Percentiles rank a stretch among this genome's conserved stretches.
Evolutionary conservation across 1,140 invertebrate species (phyloP).

Genomic region (Penaeus indicus): DNA sequence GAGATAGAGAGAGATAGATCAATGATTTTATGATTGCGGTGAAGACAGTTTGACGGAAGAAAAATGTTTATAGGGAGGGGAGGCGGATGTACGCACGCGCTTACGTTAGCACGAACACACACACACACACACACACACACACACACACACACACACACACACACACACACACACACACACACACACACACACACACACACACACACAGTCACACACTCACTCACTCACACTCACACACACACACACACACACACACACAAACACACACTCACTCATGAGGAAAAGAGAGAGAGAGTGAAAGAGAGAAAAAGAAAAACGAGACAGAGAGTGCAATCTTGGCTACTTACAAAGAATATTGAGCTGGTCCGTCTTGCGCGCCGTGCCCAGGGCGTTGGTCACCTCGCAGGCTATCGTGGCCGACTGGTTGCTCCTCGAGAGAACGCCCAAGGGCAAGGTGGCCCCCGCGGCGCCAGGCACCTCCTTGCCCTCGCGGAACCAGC

Average conservation of each 20-base stretch:
- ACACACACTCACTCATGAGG: background rate
- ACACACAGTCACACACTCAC: background rate
- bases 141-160: constrained; percentile 19
- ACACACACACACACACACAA: background rate
- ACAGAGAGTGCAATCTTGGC: background rate
- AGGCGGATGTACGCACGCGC: background rate
- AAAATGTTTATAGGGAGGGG: background rate
- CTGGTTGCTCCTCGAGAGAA: constrained; percentile 67
- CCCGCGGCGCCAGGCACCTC: constrained; percentile 50
- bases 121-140: constrained; percentile 17
- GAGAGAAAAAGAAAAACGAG: background rate
- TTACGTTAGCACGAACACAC: background rate
- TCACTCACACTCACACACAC: background rate
- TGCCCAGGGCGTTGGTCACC: constrained; percentile 72
- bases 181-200: background rate
- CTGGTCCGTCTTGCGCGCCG: constrained; percentile 68
- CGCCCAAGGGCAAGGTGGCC: constrained; percentile 47
- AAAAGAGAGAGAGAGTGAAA: background rate
- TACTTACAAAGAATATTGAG: constrained; percentile 71
- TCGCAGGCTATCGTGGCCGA: constrained; percentile 71
- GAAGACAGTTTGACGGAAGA: background rate
- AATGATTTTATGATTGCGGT: no score
- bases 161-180: constrained; percentile 9
- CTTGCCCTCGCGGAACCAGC: constrained; percentile 58
- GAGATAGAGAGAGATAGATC: no score